Evolutionary conservation across 2,113 vertebrate species (phyloP), one percentile per base, ranked within the genome.

Genomic region (Peucedramus taeniatus): DNA sequence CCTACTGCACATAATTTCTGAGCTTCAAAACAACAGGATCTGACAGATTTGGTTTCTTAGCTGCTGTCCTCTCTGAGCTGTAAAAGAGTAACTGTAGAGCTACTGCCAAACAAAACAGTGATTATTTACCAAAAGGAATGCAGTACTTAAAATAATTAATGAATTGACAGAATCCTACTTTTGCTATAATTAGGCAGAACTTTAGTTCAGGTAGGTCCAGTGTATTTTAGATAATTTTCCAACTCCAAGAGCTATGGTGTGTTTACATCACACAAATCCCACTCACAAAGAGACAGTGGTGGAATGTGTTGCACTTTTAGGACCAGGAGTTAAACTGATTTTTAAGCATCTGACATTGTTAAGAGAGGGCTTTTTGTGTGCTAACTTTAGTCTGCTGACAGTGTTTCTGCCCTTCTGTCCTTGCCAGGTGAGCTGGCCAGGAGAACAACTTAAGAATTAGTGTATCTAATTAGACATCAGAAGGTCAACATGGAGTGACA

Each of bases 31-130:
- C 18, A 88, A 23, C 15, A 77, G 57, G 22, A 35, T 91, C 44
- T 83, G 86, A 16, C 1, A 6, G 49, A 47, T 80, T 90, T 86
- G 24, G 4, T 53, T 92, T 64, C 54, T 86, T 61, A 83, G 13
- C 37, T 76, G 88, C 90, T 66, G 3, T 90, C 70, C 65, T 89
- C 28, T 45, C 22, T 90, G 86, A 97, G 68, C 89, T 95, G 19
- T 83, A 9, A 37, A 83, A 80, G 49, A 76, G 35, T 71, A 80
- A 69, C 44, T 56, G 76, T 5, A 8, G 83, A 86, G 37, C n/a
- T 83, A 45, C 68, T 94, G 91, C 68, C 37, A 74, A 89, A 49
- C 11, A 23, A 59, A 95, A 39, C 15, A 45, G 35, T 77, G 28
- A 56, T 81, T 61, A 53, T 87, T 91, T 90, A 50, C n/a, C 42